phyloP scores from a whole-genome alignment of 2,113 vertebrate genomes.

The Vulpes lagopus region DNA sequence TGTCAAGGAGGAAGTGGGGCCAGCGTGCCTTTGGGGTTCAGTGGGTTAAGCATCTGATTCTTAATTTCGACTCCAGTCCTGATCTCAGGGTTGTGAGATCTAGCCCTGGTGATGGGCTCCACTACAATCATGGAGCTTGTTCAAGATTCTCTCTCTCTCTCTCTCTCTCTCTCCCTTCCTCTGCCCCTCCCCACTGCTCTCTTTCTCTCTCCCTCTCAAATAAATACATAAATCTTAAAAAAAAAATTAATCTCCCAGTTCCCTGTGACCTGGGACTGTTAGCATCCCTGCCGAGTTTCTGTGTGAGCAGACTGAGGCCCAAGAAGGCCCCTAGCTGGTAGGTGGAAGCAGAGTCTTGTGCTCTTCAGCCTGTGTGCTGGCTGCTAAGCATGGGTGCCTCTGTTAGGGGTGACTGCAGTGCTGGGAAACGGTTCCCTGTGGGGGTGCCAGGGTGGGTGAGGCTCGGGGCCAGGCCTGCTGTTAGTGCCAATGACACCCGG shows the following conservation, averaged over 20 bases:
- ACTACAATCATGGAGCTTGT: neutral
- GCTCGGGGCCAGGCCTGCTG: accelerated
- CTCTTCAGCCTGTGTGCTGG: too few species aligned
- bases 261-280: neutral
- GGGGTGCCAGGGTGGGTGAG: neutral
- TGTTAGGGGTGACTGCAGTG: accelerated
- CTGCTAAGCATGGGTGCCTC: neutral
- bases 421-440: neutral
- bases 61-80: neutral
- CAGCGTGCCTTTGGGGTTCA: neutral
- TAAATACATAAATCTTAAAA: neutral
- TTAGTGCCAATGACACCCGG: neutral
- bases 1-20: neutral
- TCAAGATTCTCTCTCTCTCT: neutral
- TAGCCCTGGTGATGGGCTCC: neutral
- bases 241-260: neutral
- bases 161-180: neutral
- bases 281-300: accelerated
- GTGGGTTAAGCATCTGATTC: neutral
- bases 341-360: neutral
- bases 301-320: neutral
- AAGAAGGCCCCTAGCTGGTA: neutral
- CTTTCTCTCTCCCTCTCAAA: neutral
- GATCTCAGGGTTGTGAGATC: neutral
- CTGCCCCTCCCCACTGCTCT: neutral